Evolutionary conservation across 2,888 invertebrate genomes (phyloP).

Genomic region (Mongoloraphidia duomilia): DNA sequence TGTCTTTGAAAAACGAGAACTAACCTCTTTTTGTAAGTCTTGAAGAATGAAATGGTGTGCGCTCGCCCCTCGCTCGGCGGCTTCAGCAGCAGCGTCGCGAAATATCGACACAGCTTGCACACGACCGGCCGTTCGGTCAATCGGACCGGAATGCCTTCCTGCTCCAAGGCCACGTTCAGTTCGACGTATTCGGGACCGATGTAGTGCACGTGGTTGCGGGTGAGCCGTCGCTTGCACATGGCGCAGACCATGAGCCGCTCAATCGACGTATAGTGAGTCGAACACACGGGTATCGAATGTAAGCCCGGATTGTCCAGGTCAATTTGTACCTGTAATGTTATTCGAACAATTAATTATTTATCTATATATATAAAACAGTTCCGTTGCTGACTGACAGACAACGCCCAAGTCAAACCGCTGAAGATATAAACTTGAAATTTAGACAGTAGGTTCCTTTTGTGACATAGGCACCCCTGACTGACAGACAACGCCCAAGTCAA

Average conservation of each 20-base stretch:
- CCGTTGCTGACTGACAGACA: no score
- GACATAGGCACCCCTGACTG: no score
- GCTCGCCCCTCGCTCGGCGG: slow-evolving; percentile 37
- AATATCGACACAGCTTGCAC: slow-evolving; percentile 70
- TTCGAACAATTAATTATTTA: not conserved
- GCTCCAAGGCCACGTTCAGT: slow-evolving; percentile 36
- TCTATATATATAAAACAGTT: no score
- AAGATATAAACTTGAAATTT: no score
- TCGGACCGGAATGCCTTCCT: slow-evolving; percentile 52
- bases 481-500: no score
- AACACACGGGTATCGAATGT: slow-evolving; percentile 55
- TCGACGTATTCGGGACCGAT: slow-evolving; percentile 42
- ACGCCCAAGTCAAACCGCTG: no score
- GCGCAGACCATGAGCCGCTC: slow-evolving; percentile 63
- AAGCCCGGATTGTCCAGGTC: slow-evolving; percentile 47
- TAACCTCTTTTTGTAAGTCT: slow-evolving; percentile 48
- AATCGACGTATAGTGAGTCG: slow-evolving; percentile 51
- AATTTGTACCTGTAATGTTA: slow-evolving; percentile 34
- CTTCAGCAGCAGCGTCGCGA: slow-evolving; percentile 55
- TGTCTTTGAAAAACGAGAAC: slow-evolving; percentile 8
- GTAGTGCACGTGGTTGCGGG: slow-evolving; percentile 62
- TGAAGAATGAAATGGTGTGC: slow-evolving; percentile 37
- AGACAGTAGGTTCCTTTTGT: no score
- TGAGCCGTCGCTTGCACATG: slow-evolving; percentile 59
- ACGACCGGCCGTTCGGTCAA: slow-evolving; percentile 56